Conservation (phyloP, 30 jellyfish, hydroid and myxozoan species). For the Phacellophora camtschatica region DNA sequence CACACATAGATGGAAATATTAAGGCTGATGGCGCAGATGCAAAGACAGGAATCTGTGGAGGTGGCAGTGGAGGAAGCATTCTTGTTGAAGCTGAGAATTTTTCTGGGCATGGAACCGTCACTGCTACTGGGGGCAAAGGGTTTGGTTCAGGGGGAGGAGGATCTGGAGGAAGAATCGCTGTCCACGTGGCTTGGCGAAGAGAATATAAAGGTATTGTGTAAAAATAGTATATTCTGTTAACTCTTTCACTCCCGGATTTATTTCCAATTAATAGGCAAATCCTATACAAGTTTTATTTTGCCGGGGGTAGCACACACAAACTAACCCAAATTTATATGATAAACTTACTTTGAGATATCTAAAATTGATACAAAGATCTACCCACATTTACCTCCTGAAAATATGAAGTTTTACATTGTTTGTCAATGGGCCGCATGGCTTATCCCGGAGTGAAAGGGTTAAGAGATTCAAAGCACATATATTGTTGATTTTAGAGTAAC, state of each 20-base stretch:
- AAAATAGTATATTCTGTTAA: neutral
- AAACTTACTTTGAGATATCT: too few species aligned
- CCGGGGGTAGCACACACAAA: too few species aligned
- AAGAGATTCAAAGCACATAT: too few species aligned
- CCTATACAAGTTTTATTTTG: too few species aligned
- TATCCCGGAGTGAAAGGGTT: too few species aligned
- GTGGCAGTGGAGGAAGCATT: constrained; percentile 72
- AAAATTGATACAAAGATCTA: too few species aligned
- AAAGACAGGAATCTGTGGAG: constrained; percentile 24
- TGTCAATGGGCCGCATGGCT: too few species aligned
- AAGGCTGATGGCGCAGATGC: constrained; percentile 44
- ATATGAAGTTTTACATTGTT: too few species aligned
- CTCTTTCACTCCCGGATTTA: too few species aligned
- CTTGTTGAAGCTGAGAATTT: constrained; percentile 52
- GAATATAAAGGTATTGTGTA: constrained; percentile 31
- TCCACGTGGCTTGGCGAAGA: constrained; percentile 55
- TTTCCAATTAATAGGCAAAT: too few species aligned
- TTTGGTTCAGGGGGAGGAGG: constrained; percentile 63
- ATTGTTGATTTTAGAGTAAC: neutral
- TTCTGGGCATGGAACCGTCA: constrained; percentile 54
- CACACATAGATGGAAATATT: constrained; percentile 51
- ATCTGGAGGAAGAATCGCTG: constrained; percentile 69
- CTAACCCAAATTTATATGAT: too few species aligned
- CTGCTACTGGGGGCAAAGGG: constrained; percentile 53
- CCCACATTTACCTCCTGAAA: too few species aligned